Evolutionary conservation across 2,888 invertebrate species (phyloP).

Genomic region (Seira sanloemensis): DNA sequence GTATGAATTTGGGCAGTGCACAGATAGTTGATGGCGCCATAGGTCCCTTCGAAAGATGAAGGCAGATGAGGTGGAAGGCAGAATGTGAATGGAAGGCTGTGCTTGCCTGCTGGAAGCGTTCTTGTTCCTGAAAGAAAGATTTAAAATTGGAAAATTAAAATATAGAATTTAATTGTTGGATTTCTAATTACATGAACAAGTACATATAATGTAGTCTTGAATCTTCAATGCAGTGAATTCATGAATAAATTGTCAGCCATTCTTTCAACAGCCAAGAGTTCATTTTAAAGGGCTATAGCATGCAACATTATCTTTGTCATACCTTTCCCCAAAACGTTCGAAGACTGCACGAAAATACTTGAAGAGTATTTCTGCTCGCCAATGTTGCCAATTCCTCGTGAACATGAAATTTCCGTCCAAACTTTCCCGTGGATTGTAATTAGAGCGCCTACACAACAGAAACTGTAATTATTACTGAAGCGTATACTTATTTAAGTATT

Average conservation of each 20-base stretch:
- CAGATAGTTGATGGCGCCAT: slow-evolving; percentile 32
- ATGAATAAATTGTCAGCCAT: no score
- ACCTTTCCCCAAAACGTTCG: slow-evolving; percentile 44
- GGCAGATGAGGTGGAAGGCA: slow-evolving; percentile 43
- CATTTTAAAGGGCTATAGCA: no score
- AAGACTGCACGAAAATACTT: slow-evolving; percentile 38
- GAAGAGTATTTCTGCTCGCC: slow-evolving; percentile 31
- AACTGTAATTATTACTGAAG: slow-evolving; percentile 5
- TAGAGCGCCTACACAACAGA: slow-evolving; percentile 30
- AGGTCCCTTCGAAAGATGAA: slow-evolving; percentile 41
- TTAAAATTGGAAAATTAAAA: slow-evolving; percentile 2
- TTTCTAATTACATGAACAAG: no score
- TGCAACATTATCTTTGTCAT: no score
- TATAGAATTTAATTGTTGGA: background rate
- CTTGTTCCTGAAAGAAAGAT: slow-evolving; percentile 16
- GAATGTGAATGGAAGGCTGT: slow-evolving; percentile 47
- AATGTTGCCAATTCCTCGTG: background rate
- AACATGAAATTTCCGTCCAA: slow-evolving; percentile 29
- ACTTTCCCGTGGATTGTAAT: slow-evolving; percentile 33
- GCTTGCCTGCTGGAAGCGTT: slow-evolving; percentile 28
- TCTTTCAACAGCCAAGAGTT: no score
- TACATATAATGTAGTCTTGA: background rate
- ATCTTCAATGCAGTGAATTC: background rate
- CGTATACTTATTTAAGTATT: background rate
- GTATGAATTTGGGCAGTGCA: slow-evolving; percentile 38